Conservation (phyloP, 2,888 invertebrate genomes). For the Notocelia uddmanniana region DNA sequence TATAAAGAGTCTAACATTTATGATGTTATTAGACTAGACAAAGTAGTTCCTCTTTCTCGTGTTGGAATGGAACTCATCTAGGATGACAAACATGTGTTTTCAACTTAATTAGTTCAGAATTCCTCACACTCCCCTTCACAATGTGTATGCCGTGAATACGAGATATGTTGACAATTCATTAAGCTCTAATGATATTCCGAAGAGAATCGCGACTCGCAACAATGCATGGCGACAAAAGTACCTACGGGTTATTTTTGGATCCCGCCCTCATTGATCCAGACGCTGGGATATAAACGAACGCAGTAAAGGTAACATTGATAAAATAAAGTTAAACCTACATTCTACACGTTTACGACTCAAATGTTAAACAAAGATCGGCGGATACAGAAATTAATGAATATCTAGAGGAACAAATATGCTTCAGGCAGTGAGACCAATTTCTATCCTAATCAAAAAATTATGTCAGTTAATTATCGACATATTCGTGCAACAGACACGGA, state of each 20-base stretch:
- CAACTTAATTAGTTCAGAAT: constrained; percentile 7
- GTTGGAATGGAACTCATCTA: neutral
- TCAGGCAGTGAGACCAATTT: neutral
- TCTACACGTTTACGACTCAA: neutral
- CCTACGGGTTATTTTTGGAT: constrained; percentile 35
- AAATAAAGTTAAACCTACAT: neutral
- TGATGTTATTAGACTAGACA: neutral
- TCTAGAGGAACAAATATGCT: neutral
- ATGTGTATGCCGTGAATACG: constrained; percentile 18
- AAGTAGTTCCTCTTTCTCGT: neutral
- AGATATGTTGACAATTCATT: constrained; percentile 34
- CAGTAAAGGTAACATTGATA: constrained; percentile 15
- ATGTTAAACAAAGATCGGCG: neutral
- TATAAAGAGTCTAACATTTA: neutral
- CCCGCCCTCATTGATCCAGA: constrained; percentile 39
- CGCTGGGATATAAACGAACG: constrained; percentile 28
- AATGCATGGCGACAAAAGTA: constrained; percentile 40
- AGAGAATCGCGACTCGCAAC: constrained; percentile 39
- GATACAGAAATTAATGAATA: neutral
- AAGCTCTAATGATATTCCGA: constrained; percentile 31
- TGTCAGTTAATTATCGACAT: neutral
- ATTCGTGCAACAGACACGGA: constrained; percentile 4
- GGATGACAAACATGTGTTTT: constrained; percentile 1
- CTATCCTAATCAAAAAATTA: neutral
- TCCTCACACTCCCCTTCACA: constrained; percentile 10